Percentiles rank a stretch among this genome's conserved stretches.
These are phyloP conservation scores for Bubo scandiacus DNA, from an alignment of 2,113 vertebrate genomes.

Conservation along the genomic window DNA sequence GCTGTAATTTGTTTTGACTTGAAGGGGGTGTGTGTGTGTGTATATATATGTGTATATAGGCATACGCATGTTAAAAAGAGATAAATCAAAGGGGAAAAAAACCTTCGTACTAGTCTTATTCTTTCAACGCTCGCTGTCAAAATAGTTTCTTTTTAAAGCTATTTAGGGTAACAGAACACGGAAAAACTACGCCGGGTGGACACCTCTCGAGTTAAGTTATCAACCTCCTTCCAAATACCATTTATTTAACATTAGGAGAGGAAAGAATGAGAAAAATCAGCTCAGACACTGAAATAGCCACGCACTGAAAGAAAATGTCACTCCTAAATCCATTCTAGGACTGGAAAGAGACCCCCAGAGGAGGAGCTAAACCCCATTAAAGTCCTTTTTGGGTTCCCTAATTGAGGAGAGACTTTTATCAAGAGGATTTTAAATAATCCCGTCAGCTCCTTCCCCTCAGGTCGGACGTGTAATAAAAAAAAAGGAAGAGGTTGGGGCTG, in stretches of 20 bases:
- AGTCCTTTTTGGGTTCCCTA: neutral
- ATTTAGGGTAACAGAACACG: slow-evolving; percentile 51
- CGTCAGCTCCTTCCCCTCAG: neutral
- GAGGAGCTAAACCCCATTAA: neutral
- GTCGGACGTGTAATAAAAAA: neutral
- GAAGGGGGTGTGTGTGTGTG: neutral
- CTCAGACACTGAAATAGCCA: neutral
- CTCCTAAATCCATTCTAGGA: neutral
- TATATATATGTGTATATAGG: neutral
- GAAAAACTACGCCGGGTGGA: neutral
- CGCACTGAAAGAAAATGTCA: neutral
- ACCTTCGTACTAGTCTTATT: neutral
- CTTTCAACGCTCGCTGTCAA: slow-evolving; percentile 62
- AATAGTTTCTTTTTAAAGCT: slow-evolving; percentile 52
- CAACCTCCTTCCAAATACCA: neutral
- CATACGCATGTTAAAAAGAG: slow-evolving; percentile 52
- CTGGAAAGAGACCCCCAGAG: neutral
- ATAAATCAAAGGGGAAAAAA: slow-evolving; percentile 4
- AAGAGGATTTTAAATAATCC: neutral
- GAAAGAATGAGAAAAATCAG: neutral
- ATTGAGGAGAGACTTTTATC: neutral
- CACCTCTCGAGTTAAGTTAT: slow-evolving; percentile 30
- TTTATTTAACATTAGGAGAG: neutral
- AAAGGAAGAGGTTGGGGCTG: neutral
- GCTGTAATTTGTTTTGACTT: slow-evolving; percentile 23